These are phyloP conservation scores for Athetis lepigone DNA, from an alignment of 2,888 invertebrate species.

Conservation along the genomic window DNA sequence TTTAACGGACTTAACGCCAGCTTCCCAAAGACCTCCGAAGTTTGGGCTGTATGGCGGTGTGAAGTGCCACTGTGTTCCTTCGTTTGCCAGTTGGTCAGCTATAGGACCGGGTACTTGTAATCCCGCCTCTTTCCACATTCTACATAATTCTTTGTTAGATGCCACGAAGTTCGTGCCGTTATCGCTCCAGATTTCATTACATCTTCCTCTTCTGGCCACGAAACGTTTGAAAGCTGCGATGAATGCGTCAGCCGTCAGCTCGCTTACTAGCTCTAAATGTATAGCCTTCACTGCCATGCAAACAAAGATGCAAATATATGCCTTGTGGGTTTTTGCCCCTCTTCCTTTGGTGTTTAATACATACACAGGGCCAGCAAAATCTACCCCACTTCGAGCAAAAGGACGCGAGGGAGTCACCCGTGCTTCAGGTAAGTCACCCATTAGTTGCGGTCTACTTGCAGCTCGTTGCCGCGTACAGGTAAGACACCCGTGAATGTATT, in stretches of 20 bases:
- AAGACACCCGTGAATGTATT: constrained; percentile 34
- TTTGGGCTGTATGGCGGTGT: constrained; percentile 52
- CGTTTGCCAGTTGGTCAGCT: constrained; percentile 15
- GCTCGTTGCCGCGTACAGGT: constrained; percentile 55
- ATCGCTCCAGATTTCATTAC: constrained; percentile 6
- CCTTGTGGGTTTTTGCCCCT: constrained; percentile 55
- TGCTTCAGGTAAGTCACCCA: constrained; percentile 60
- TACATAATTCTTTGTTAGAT: constrained; percentile 5
- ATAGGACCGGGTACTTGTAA: constrained; percentile 1
- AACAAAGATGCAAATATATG: constrained; percentile 62
- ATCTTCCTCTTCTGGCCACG: constrained; percentile 2
- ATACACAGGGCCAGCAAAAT: constrained; percentile 61
- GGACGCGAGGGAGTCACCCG: constrained; percentile 56
- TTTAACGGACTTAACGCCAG: constrained; percentile 55
- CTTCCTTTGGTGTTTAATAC: constrained; percentile 52
- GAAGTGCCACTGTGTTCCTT: constrained; percentile 60
- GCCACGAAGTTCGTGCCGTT: constrained; percentile 6
- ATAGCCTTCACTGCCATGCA: constrained; percentile 62
- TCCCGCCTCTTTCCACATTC: constrained; percentile 6
- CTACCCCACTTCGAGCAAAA: constrained; percentile 55
- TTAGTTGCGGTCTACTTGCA: constrained; percentile 48
- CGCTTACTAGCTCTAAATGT: constrained; percentile 60
- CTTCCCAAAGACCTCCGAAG: constrained; percentile 59
- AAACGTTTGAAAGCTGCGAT: constrained; percentile 10
- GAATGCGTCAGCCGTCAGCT: constrained; percentile 2